Base-by-base conservation (phyloP, 2,888 invertebrate genomes). In the Rutpela maculata region DNA sequence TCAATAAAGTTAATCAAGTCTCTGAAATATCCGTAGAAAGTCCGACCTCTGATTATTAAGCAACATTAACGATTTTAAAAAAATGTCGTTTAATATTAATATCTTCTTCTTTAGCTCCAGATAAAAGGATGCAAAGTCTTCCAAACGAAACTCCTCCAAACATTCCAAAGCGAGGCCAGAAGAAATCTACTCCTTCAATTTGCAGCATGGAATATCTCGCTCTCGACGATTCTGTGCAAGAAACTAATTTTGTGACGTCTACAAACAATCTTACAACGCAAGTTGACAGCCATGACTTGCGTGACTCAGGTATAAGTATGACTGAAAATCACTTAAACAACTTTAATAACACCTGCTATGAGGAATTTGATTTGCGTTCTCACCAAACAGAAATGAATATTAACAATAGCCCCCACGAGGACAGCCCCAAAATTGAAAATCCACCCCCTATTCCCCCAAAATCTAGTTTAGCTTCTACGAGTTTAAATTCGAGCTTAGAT, bases 231-330 rank as follows among this genome's bases (percentile, higher is more conserved):
- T 38, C 81, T 17, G 66, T 77, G 77, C 60, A 82, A 77, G 77
- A 77, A 31, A 65, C 75, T 7, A 90, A 90, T 82, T 89, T 91
- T 78, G 89, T 77, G 0, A 78, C 81, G 0, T 84, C 86, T 0
- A 80, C 85, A 5, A 86, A 84, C 72, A 84, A 83, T 66, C 81
- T 88, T 11, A 83, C 82, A 6, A 80, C 83, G 22, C 83, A 76
- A n/a, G 74, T 80, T 3, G 88, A 87, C 38, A 84, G 85, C 72
- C 89, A 91, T 74, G 92, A 92, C 82, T 87, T 92, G 12, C 89
- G 92, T 6, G 93, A 93, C 85, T 92, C 92, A 2, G 92, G 92
- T 15, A 89, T 89, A 60, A 90, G 90, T 82, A 89, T 90, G 82
- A 87, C 89, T 1, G 90, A 90, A 76, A 83, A 87, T 12, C 87